Base-by-base conservation (phyloP, 1,140 invertebrate genomes). In the Tetragnatha versicolor region DNA sequence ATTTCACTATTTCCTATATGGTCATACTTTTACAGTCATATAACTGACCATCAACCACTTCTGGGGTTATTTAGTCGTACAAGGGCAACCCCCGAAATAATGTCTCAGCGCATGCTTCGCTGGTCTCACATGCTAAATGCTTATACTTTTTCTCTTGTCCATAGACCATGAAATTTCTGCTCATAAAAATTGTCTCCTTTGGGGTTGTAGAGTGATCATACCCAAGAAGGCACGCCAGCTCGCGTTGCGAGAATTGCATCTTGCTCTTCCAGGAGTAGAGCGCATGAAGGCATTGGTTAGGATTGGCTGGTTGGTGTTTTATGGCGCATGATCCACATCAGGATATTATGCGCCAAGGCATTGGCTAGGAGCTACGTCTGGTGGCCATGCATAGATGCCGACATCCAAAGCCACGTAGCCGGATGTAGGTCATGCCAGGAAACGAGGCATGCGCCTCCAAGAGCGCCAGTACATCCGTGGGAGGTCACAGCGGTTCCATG, bases 341-440 rank as follows among this genome's bases (percentile, higher is more conserved):
- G n/a, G n/a, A n/a, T n/a, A n/a, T n/a, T n/a, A n/a, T n/a, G n/a
- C n/a, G n/a, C n/a, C n/a, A n/a, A n/a, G n/a, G n/a, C n/a, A n/a
- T n/a, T n/a, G n/a, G n/a, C n/a, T 6, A 75, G 87, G 0, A 82
- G 75, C 2, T 85, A 85, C 66, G 80, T 87, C 2, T 89, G 84
- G 83, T 89, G 87, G 87, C 84, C 84, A 33, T 81, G 83, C 9
- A 83, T 89, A 1, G 85, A 88, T 79, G 73, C 69, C 2, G 85
- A 87, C 10, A 84, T 88, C 42, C 84, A 87, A 80, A 49, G 58
- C 3, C 70, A 61, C 33, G 76, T 73, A 22, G 45, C 37, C 17
- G 75, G 69, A 63, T 85, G 84, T 81, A 29, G 79, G 14, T 27
- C 53, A 7, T 86, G 85, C 80, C 81, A 83, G 27, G 81, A 81